Evolutionary conservation across 1,140 invertebrate species (phyloP).

Genomic region (Polyergus mexicanus): DNA sequence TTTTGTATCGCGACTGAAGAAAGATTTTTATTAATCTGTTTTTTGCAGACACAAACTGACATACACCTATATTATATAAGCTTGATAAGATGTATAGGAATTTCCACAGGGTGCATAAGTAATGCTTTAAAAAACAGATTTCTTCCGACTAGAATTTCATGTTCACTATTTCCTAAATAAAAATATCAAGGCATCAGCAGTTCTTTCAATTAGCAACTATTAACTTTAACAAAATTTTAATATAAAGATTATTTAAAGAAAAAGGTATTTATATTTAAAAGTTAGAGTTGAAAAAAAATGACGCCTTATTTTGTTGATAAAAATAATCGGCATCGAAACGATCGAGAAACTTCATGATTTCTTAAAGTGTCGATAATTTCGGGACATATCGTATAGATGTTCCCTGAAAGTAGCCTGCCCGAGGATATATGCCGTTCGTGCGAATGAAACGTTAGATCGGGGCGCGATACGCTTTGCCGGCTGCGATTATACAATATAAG

Average conservation of each 20-base stretch:
- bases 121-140: not conserved
- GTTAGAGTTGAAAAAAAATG: not conserved
- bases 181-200: not conserved
- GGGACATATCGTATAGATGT: not conserved
- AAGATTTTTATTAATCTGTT: constrained; percentile 15
- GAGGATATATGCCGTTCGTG: not conserved
- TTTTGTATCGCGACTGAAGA: not conserved
- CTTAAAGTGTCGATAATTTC: not conserved
- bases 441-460: constrained; percentile 39
- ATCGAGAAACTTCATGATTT: not conserved
- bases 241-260: not conserved
- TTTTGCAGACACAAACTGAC: not conserved
- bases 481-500: constrained; percentile 57
- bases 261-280: not conserved
- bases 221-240: not conserved
- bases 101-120: too few relatives aligned
- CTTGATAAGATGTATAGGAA: too few relatives aligned
- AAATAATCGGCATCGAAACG: not conserved
- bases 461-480: constrained; percentile 22
- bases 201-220: not conserved
- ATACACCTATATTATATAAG: not conserved
- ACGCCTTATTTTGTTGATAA: not conserved
- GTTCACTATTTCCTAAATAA: not conserved
- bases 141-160: not conserved
- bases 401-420: not conserved